These are phyloP conservation scores for Agrypnus murinus DNA, from an alignment of 2,888 invertebrate species.

Conservation along the genomic window DNA sequence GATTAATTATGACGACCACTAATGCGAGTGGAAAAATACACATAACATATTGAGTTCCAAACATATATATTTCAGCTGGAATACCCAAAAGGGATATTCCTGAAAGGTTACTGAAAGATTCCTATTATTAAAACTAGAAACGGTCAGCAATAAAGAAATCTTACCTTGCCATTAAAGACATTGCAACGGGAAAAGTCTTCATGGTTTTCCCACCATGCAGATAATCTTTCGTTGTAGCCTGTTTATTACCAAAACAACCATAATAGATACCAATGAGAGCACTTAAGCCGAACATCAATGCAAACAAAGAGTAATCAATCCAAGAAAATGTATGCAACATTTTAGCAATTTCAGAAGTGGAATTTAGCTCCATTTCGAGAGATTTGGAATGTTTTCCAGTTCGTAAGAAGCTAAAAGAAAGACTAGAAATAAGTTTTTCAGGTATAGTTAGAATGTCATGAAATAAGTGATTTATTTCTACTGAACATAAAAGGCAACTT, in stretches of 20 bases:
- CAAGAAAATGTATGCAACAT: slow-evolving; percentile 51
- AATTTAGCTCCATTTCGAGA: no score
- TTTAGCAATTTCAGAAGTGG: not conserved
- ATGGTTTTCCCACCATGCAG: slow-evolving; percentile 79
- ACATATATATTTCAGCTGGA: slow-evolving; percentile 83
- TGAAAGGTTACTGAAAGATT: slow-evolving; percentile 77
- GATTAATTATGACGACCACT: slow-evolving; percentile 63
- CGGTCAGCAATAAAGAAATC: no score
- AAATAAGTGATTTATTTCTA: no score
- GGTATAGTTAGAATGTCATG: no score
- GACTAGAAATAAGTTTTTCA: no score
- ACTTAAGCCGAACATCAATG: slow-evolving; percentile 70
- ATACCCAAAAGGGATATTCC: slow-evolving; percentile 84
- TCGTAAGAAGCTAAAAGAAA: no score
- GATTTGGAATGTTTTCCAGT: no score
- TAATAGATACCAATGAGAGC: slow-evolving; percentile 73
- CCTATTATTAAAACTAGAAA: not conserved
- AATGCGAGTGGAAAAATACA: slow-evolving; percentile 67
- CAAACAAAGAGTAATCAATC: slow-evolving; percentile 72
- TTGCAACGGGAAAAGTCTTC: slow-evolving; percentile 79
- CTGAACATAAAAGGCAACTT: no score
- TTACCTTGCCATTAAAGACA: slow-evolving; percentile 80
- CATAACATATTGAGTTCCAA: slow-evolving; percentile 79
- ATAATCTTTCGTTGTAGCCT: slow-evolving; percentile 78
- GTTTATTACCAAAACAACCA: slow-evolving; percentile 71